Evolutionary conservation across 2,113 vertebrate genomes (phyloP).

Genomic region (Cottus gobio): DNA sequence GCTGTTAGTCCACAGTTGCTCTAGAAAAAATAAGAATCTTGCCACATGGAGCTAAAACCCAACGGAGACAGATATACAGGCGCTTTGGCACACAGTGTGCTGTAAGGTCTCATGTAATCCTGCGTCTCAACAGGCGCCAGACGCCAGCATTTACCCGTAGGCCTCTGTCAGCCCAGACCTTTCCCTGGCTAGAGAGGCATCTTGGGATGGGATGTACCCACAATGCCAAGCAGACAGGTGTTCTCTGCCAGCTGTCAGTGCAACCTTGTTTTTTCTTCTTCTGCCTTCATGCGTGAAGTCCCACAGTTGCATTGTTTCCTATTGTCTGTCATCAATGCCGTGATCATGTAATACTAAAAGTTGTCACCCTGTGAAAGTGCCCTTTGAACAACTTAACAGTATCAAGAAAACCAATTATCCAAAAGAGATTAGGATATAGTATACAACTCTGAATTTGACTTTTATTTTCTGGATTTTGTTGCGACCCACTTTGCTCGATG

Average conservation of each 20-base stretch:
- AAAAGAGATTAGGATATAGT: neutral
- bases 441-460: neutral
- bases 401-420: neutral
- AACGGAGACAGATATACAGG: conserved; percentile 58
- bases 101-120: conserved; percentile 79
- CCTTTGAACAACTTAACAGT: conserved; percentile 26
- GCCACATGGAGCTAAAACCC: conserved; percentile 60
- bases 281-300: conserved; percentile 39
- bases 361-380: conserved; percentile 22
- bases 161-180: conserved; percentile 76
- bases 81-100: conserved; percentile 65
- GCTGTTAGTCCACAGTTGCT: conserved; percentile 28
- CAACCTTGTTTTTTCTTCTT: conserved; percentile 31
- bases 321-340: conserved; percentile 36
- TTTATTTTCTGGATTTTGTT: neutral
- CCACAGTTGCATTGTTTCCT: conserved; percentile 34
- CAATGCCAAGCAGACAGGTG: conserved; percentile 80
- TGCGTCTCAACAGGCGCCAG: conserved; percentile 72
- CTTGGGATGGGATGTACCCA: conserved; percentile 74
- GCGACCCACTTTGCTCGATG: neutral
- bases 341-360: conserved; percentile 39
- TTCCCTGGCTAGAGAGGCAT: conserved; percentile 72
- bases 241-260: conserved; percentile 78
- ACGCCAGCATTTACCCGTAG: conserved; percentile 76
- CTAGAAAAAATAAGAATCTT: conserved; percentile 21